phyloP scores from a whole-genome alignment of 2,888 invertebrate genomes.

The Acanthoscelides obtectus region DNA sequence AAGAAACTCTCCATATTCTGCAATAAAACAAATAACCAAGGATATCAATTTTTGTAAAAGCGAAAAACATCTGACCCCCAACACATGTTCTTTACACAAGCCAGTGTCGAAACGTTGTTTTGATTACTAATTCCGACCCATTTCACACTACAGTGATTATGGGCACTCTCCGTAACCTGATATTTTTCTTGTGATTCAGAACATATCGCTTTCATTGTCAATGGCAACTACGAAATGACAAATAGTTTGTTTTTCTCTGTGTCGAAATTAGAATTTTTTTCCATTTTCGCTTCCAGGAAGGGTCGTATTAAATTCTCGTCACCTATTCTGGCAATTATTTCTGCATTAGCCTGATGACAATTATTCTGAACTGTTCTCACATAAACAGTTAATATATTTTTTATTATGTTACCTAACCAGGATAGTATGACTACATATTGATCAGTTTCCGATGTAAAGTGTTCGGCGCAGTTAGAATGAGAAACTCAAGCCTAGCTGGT shows the following conservation, averaged over 20 bases:
- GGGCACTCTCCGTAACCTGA: not conserved
- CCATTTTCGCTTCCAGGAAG: not conserved
- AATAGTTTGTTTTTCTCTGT: not conserved
- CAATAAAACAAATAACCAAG: not conserved
- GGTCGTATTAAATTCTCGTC: not conserved
- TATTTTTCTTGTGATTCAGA: not conserved
- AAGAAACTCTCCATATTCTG: not conserved
- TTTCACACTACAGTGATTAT: not conserved
- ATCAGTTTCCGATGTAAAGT: no score
- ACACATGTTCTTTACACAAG: not conserved
- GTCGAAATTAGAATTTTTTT: not conserved
- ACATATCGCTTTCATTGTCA: not conserved
- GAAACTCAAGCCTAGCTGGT: no score
- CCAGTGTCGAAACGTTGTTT: not conserved
- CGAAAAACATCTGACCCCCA: not conserved
- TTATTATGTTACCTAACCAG: no score
- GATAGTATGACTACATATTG: no score
- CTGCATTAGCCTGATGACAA: not conserved
- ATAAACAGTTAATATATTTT: no score
- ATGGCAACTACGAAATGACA: not conserved
- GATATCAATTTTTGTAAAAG: not conserved
- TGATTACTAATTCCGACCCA: not conserved
- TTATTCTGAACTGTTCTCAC: no score
- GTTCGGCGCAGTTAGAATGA: no score
- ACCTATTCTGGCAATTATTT: not conserved